Evolutionary conservation across 2,797 vertebrate species (phyloP).

Genomic region (Manis crassicaudata): DNA sequence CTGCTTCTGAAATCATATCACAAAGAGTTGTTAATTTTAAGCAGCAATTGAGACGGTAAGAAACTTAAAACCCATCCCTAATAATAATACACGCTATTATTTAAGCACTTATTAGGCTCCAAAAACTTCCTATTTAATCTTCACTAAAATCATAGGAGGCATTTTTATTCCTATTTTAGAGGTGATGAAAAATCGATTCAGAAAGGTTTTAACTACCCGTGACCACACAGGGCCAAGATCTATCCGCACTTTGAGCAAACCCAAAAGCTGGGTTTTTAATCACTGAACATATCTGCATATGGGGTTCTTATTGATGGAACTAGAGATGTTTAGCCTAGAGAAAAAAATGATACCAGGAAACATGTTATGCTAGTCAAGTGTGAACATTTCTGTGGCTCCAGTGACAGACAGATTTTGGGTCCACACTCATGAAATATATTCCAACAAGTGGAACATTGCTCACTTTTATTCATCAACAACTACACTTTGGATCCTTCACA

Average conservation of each 20-base stretch:
- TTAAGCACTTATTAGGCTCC: neutral
- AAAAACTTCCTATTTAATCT: neutral
- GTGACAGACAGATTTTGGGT: neutral
- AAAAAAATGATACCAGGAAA: neutral
- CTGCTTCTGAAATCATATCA: neutral
- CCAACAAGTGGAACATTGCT: neutral
- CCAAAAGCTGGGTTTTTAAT: neutral
- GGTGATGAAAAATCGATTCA: neutral
- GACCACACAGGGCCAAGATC: neutral
- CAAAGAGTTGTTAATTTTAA: neutral
- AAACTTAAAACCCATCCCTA: neutral
- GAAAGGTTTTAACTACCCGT: neutral
- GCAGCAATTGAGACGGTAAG: neutral
- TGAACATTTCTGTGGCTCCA: neutral
- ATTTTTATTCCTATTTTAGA: neutral
- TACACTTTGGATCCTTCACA: neutral
- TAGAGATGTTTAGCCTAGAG: neutral
- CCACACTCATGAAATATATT: neutral
- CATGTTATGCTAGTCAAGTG: neutral
- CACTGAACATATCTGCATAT: neutral
- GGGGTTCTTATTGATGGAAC: neutral
- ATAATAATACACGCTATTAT: neutral
- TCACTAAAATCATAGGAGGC: neutral
- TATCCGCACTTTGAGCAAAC: neutral
- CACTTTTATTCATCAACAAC: neutral